phyloP scores from a whole-genome alignment of 1,140 invertebrate genomes.

The Liolophura sinensis region DNA sequence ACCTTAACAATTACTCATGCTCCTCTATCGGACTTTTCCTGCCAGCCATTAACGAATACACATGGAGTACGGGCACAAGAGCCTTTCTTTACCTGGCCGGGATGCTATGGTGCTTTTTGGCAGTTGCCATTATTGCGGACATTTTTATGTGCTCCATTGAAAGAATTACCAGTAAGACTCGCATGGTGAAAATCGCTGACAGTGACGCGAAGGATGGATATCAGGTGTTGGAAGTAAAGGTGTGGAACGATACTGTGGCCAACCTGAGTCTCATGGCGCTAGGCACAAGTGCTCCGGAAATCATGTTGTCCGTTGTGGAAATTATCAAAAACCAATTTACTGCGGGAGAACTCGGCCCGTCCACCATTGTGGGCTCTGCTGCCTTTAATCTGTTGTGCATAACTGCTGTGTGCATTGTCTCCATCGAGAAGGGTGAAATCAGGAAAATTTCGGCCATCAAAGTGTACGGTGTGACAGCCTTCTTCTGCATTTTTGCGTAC shows the following conservation, averaged over 20 bases:
- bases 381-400: constrained; percentile 70
- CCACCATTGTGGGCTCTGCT: constrained; percentile 71
- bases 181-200: constrained; percentile 60
- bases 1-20: constrained; percentile 39
- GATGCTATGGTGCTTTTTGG: constrained; percentile 64
- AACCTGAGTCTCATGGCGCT: constrained; percentile 71
- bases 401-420: constrained; percentile 64
- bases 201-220: constrained; percentile 30
- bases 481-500: constrained; percentile 68
- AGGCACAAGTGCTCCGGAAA: constrained; percentile 70
- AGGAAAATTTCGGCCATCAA: constrained; percentile 86
- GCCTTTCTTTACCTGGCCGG: constrained; percentile 63
- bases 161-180: constrained; percentile 69
- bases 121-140: constrained; percentile 67
- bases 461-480: constrained; percentile 64
- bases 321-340: constrained; percentile 62
- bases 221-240: constrained; percentile 50
- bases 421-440: constrained; percentile 63
- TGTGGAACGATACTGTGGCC: constrained; percentile 71
- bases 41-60: constrained; percentile 64
- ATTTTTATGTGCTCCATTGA: constrained; percentile 72
- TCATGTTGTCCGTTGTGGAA: constrained; percentile 68
- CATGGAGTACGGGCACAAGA: constrained; percentile 61
- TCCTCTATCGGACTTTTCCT: constrained; percentile 63
- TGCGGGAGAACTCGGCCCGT: constrained; percentile 66